phyloP scores from a whole-genome alignment of 2,888 invertebrate species.

The Philaethria dido region DNA sequence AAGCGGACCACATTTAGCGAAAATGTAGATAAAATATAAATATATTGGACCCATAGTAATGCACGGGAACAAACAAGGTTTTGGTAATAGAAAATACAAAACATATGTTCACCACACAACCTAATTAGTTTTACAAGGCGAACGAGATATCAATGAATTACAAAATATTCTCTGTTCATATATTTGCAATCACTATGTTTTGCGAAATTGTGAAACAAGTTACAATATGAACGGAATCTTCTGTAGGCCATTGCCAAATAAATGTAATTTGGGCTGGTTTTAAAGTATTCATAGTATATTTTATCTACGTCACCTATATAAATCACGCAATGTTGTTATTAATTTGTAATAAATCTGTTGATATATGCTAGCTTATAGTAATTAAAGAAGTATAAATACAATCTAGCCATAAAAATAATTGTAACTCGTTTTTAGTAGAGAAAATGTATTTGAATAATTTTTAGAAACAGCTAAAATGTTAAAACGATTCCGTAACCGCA shows the following conservation, averaged over 20 bases:
- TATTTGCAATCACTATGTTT: conserved; percentile 45
- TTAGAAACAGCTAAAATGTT: neutral
- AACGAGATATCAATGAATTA: conserved; percentile 44
- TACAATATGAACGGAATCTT: conserved; percentile 47
- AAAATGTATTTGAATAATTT: too few relatives aligned
- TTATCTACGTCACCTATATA: too few relatives aligned
- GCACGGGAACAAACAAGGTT: conserved; percentile 9
- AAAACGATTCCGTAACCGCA: neutral
- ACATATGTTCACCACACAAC: conserved; percentile 20
- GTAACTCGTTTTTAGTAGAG: too few relatives aligned
- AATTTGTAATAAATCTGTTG: too few relatives aligned
- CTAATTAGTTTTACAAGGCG: conserved; percentile 34
- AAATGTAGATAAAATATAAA: neutral
- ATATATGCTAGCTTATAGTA: too few relatives aligned
- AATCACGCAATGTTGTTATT: neutral
- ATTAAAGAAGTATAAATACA: too few relatives aligned
- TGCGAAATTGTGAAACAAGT: conserved; percentile 47
- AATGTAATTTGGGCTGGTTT: conserved; percentile 37
- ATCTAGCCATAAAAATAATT: too few relatives aligned
- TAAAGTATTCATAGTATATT: neutral
- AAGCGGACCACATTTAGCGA: neutral
- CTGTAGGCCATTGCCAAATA: conserved; percentile 47
- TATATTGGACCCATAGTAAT: neutral
- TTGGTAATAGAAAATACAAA: conserved; percentile 24
- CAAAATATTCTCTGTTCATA: conserved; percentile 42